A percentile compares a stretch with the other conserved stretches of the same genome.
Evolutionary conservation across 1,140 invertebrate genomes (phyloP).

Genomic region (Leucophenga varia): DNA sequence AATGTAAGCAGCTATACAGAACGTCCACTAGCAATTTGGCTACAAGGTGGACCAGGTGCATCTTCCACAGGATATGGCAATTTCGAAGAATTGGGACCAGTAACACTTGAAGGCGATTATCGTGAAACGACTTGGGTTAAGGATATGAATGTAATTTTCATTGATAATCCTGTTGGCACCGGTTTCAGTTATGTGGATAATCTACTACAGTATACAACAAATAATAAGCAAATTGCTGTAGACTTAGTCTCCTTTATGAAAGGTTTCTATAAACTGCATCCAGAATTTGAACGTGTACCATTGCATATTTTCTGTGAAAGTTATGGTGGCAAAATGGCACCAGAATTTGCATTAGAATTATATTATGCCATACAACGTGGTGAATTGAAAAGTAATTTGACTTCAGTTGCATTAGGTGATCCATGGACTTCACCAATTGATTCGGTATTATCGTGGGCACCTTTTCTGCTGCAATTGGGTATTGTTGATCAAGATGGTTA

Average conservation of each 20-base stretch:
- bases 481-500: constrained; percentile 65
- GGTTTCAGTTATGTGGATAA: constrained; percentile 81
- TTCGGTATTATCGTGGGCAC: constrained; percentile 77
- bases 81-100: constrained; percentile 75
- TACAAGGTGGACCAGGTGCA: constrained; percentile 76
- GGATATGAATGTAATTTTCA: constrained; percentile 78
- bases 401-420: constrained; percentile 80
- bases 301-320: constrained; percentile 85
- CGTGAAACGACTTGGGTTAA: constrained; percentile 77
- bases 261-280: constrained; percentile 63
- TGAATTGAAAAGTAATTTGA: constrained; percentile 69
- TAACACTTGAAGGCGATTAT: constrained; percentile 65
- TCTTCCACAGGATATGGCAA: constrained; percentile 78
- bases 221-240: constrained; percentile 72
- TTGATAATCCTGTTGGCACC: constrained; percentile 87
- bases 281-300: constrained; percentile 69
- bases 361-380: constrained; percentile 65
- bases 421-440: constrained; percentile 87
- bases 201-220: constrained; percentile 59
- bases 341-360: constrained; percentile 67
- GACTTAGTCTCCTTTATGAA: constrained; percentile 75
- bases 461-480: constrained; percentile 61
- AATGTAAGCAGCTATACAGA: constrained; percentile 61
- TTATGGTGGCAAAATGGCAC: constrained; percentile 89
- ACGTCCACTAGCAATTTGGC: constrained; percentile 75